These are phyloP conservation scores for Galaxias olidus DNA, from an alignment of 2,797 vertebrate species.

Conservation along the genomic window DNA sequence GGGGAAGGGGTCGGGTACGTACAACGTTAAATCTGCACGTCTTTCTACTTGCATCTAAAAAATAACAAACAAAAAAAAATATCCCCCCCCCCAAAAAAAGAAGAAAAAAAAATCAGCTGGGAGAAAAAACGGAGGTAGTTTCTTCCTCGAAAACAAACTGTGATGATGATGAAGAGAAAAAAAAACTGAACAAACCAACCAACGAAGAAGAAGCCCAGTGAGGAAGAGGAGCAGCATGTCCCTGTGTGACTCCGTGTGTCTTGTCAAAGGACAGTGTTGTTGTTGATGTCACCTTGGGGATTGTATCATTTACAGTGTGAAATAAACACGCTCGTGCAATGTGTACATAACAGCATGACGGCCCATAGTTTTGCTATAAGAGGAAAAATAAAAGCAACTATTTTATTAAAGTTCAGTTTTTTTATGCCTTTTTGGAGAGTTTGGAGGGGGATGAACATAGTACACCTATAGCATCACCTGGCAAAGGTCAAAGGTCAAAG, in stretches of 20 bases:
- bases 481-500: no score
- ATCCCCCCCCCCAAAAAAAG: constrained; percentile 49
- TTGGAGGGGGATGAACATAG: constrained; percentile 32
- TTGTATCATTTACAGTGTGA: constrained; percentile 87
- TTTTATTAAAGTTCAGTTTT: constrained; percentile 95
- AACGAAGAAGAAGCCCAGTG: no score
- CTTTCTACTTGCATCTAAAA: constrained; percentile 85
- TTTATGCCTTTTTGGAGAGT: constrained; percentile 79
- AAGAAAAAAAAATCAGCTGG: constrained; percentile 68
- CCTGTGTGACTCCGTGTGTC: constrained; percentile 76
- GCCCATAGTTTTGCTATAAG: constrained; percentile 97
- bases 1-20: constrained; percentile 73
- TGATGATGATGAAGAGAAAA: constrained; percentile 63
- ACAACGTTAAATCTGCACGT: constrained; percentile 81
- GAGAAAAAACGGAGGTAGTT: constrained; percentile 72
- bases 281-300: constrained; percentile 85
- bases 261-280: constrained; percentile 82
- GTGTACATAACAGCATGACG: constrained; percentile 96
- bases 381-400: constrained; percentile 96
- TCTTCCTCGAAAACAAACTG: constrained; percentile 77
- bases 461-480: no score
- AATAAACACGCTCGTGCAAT: constrained; percentile 86
- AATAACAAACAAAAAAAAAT: constrained; percentile 72
- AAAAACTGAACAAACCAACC: constrained; percentile 56
- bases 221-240: constrained; percentile 75